Conservation (phyloP, 92 coral and sea anemone species). For the Epizoanthus fatuus region DNA sequence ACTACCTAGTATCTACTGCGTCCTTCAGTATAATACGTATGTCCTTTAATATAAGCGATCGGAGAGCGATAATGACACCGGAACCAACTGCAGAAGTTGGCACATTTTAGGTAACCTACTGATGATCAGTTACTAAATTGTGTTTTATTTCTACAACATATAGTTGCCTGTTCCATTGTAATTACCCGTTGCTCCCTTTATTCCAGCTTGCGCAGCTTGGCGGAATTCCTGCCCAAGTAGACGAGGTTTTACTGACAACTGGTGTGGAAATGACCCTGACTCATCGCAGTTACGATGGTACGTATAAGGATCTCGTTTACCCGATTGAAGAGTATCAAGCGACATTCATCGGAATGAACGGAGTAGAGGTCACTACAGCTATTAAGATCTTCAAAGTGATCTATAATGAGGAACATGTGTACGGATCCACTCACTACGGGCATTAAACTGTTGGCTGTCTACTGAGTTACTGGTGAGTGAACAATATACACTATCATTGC, state of each 20-base stretch:
- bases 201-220: conserved; percentile 1
- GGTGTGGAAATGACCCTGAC: conserved; percentile 14
- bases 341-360: conserved; percentile 1
- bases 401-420: not conserved
- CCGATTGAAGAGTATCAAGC: not conserved
- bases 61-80: too few relatives aligned
- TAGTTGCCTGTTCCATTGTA: too few relatives aligned
- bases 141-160: too few relatives aligned
- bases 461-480: too few relatives aligned
- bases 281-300: not conserved
- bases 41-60: too few relatives aligned
- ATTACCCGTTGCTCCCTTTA: not conserved
- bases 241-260: not conserved
- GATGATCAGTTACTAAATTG: too few relatives aligned
- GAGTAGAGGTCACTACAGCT: not conserved
- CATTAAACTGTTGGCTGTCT: too few relatives aligned
- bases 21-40: too few relatives aligned
- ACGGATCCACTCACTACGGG: not conserved
- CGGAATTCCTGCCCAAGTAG: not conserved
- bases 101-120: too few relatives aligned
- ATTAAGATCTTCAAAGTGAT: conserved; percentile 16
- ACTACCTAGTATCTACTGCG: too few relatives aligned
- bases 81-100: too few relatives aligned
- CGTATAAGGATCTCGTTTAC: not conserved
- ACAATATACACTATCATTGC: too few relatives aligned